Conservation (phyloP, 2,888 invertebrate genomes). For the Pseudococcus jackbeardsleyi region DNA sequence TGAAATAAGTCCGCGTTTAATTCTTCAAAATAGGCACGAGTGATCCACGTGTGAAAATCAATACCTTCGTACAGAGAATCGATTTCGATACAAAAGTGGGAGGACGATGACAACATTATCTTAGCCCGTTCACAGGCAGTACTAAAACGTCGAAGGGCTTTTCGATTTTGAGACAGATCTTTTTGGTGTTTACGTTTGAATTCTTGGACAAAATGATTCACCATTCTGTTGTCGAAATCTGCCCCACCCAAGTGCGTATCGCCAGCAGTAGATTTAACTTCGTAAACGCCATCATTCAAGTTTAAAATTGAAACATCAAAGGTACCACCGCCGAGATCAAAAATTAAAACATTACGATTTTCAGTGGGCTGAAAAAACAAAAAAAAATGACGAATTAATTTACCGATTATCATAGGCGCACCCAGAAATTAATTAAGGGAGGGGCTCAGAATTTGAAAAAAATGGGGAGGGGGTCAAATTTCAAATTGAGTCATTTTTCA, state of each 20-base stretch:
- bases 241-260: conserved; percentile 69
- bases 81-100: conserved; percentile 87
- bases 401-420: neutral
- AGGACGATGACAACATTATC: conserved; percentile 86
- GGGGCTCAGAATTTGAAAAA: no score
- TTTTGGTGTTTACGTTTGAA: conserved; percentile 95
- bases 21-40: conserved; percentile 93
- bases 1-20: conserved; percentile 96
- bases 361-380: conserved; percentile 77
- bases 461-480: no score
- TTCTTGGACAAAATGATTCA: conserved; percentile 89
- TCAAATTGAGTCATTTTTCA: no score
- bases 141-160: conserved; percentile 72
- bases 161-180: conserved; percentile 76
- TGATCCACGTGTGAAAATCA: conserved; percentile 80
- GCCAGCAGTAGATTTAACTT: conserved; percentile 93
- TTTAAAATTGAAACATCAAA: conserved; percentile 96
- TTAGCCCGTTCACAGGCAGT: conserved; percentile 93
- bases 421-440: no score
- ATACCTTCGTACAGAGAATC: conserved; percentile 92
- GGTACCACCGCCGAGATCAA: conserved; percentile 85
- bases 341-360: conserved; percentile 74
- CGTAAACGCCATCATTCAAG: conserved; percentile 94
- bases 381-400: neutral
- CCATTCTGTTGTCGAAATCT: conserved; percentile 93